Percentiles rank a stretch among this genome's conserved stretches.
Conservation (phyloP, 1,140 invertebrate genomes). For the Hylyphantes graminicola region DNA sequence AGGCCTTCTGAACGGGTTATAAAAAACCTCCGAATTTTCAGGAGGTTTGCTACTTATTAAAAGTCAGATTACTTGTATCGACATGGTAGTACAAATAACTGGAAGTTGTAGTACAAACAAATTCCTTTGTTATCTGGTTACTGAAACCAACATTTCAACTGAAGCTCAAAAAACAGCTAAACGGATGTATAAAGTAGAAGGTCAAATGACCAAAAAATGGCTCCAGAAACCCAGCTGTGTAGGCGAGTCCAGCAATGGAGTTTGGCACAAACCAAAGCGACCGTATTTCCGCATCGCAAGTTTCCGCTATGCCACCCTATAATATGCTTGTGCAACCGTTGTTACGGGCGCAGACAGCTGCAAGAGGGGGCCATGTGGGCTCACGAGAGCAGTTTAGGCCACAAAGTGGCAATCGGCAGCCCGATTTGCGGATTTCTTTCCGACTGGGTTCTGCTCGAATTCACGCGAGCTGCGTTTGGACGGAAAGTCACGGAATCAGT, state of each 20-base stretch:
- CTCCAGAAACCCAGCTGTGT: conserved; percentile 12
- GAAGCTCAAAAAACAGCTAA: too few relatives aligned
- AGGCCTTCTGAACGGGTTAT: too few relatives aligned
- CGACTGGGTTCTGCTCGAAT: too few relatives aligned
- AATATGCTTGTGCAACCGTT: conserved; percentile 42
- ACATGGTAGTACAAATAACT: too few relatives aligned
- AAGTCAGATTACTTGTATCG: too few relatives aligned
- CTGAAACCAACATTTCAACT: too few relatives aligned
- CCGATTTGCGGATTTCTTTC: conserved; percentile 15
- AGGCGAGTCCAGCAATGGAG: not conserved
- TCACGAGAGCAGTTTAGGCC: conserved; percentile 36
- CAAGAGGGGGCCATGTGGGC: conserved; percentile 18
- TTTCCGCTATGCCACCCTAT: conserved; percentile 14
- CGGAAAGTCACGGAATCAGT: too few relatives aligned
- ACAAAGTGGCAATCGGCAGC: conserved; percentile 42
- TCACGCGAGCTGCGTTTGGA: too few relatives aligned
- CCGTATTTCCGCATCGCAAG: conserved; percentile 31
- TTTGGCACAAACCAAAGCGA: conserved; percentile 15
- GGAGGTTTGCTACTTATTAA: too few relatives aligned
- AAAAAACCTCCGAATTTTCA: too few relatives aligned
- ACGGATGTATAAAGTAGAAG: not conserved
- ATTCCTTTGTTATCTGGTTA: too few relatives aligned
- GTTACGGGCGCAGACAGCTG: conserved; percentile 3
- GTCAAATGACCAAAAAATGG: not conserved
- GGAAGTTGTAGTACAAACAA: too few relatives aligned